Evolutionary conservation across 1,140 invertebrate genomes (phyloP).

Genomic region (Homalodisca vitripennis): DNA sequence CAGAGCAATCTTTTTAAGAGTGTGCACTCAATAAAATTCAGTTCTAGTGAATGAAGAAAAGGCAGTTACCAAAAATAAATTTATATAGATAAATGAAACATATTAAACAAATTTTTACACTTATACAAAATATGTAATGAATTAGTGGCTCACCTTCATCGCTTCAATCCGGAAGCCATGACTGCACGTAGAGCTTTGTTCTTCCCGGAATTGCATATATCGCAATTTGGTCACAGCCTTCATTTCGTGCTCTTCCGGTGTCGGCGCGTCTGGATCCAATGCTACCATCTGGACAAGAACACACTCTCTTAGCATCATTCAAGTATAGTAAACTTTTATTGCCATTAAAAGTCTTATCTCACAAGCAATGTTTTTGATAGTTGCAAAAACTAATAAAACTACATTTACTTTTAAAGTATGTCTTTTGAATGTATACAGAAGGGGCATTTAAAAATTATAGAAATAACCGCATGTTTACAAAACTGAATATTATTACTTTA

Average conservation of each 20-base stretch:
- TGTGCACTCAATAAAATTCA: too few relatives aligned
- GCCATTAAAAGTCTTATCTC: background rate
- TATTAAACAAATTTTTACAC: too few relatives aligned
- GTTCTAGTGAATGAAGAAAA: too few relatives aligned
- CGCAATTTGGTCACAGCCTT: conserved; percentile 88
- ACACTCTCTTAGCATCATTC: conserved; percentile 47
- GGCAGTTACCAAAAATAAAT: too few relatives aligned
- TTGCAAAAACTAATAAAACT: background rate
- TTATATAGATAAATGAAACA: too few relatives aligned
- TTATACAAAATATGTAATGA: conserved; percentile 25
- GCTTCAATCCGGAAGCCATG: conserved; percentile 96
- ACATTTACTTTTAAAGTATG: too few relatives aligned
- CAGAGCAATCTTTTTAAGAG: too few relatives aligned
- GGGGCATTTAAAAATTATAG: too few relatives aligned
- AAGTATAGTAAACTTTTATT: background rate
- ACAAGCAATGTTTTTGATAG: background rate
- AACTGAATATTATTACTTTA: too few relatives aligned
- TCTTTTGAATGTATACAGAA: too few relatives aligned
- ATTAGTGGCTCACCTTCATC: conserved; percentile 65
- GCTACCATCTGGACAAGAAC: conserved; percentile 79
- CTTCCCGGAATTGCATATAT: conserved; percentile 94
- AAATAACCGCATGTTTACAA: too few relatives aligned
- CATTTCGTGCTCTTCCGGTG: conserved; percentile 70
- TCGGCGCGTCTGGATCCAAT: conserved; percentile 84
- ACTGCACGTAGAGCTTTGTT: conserved; percentile 87